Percentiles rank a stretch among this genome's conserved stretches.
Conservation (phyloP, 2,888 invertebrate species). For the Cotesia congregata region DNA sequence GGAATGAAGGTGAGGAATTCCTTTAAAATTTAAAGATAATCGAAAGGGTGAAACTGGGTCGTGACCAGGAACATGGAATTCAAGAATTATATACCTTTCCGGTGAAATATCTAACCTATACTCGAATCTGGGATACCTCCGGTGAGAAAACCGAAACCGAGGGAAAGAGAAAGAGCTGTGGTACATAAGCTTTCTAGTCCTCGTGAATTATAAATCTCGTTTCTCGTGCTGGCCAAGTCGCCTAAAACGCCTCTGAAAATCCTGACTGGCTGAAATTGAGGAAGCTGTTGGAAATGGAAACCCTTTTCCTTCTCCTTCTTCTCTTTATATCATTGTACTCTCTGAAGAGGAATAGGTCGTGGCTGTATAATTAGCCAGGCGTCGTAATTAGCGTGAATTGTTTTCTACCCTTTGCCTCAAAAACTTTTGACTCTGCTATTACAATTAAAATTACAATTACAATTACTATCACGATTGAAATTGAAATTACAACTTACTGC, state of each 20-base stretch:
- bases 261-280: constrained; percentile 44
- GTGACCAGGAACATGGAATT: constrained; percentile 25
- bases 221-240: constrained; percentile 49
- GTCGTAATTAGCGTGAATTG: constrained; percentile 69
- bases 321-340: background rate
- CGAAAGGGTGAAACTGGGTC: constrained; percentile 52
- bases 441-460: background rate
- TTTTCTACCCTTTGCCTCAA: constrained; percentile 56
- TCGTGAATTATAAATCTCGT: constrained; percentile 66
- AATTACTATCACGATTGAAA: background rate
- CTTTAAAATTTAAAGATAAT: constrained; percentile 48
- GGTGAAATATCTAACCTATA: constrained; percentile 7
- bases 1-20: constrained; percentile 34
- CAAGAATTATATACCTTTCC: constrained; percentile 1
- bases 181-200: constrained; percentile 50
- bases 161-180: constrained; percentile 27
- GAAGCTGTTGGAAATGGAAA: constrained; percentile 39
- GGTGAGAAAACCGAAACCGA: background rate
- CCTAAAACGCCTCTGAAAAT: constrained; percentile 27
- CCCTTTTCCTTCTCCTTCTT: background rate
- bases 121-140: constrained; percentile 9
- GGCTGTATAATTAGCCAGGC: constrained; percentile 65
- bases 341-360: constrained; percentile 39
- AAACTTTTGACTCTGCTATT: background rate
- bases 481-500: background rate